Evolutionary conservation across 2,797 vertebrate species (phyloP), one percentile per base, ranked within the genome.

Genomic region (Mallotus villosus): DNA sequence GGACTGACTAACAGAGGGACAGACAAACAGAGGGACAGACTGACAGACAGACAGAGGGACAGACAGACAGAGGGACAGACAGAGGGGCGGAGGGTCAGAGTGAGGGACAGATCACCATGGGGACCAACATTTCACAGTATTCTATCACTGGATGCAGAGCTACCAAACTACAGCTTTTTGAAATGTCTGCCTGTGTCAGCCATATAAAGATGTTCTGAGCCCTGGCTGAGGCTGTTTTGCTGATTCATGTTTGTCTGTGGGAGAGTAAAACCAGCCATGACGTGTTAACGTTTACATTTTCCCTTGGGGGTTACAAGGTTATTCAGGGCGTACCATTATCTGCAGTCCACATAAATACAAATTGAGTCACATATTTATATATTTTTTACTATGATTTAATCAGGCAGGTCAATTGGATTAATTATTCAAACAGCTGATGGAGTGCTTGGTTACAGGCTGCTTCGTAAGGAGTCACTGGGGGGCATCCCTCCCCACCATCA

Each of bases 401-500:
- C 12, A 46, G 41, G 6, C 25, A 24, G 22, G 41, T 24, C 11
- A 22, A 11, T 60, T 60, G 22, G 19, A 24, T 55, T 24, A 25
- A 19, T 67, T 4, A 24, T 53, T 29, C 14, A 21, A 55, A 17
- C 19, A n/a, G 19, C 19, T 55, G 51, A 55, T 55, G 16, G 7
- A 55, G 17, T 55, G 51, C 49, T 34, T 3, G 0, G 41, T 76
- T 53, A 27, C 79, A 95, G 94, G 85, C 83, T 95, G n/a, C 92
- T 79, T 6, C 92, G 93, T 66, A 95, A 93, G 71, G 94, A 91
- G 74, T 95, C 94, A n/a, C 80, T 94, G 12, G 92, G 92, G 0
- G 91, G 92, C 3, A 76, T 92, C 37, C 94, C 94, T 2, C 90
- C 95, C 2, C 97, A 98, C 61, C 95, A 94, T 79, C 97, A 98